phyloP scores from a whole-genome alignment of 2,888 invertebrate species.

The Phania funesta region DNA sequence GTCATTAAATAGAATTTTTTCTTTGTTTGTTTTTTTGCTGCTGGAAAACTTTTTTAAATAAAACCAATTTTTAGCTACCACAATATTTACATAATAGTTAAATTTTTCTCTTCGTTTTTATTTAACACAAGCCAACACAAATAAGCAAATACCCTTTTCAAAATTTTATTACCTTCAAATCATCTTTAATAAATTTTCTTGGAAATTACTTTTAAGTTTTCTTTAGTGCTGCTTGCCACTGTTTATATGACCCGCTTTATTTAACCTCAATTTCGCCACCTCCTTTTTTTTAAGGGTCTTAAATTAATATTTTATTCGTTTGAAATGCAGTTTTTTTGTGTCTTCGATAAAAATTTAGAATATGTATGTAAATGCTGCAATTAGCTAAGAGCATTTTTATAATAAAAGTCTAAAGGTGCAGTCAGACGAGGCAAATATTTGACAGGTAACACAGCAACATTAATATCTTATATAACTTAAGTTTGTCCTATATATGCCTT shows the following conservation, averaged over 20 bases:
- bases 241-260: conserved; percentile 46
- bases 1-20: not conserved
- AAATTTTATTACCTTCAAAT: not conserved
- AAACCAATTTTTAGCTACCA: conserved; percentile 5
- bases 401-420: too few species aligned
- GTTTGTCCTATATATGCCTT: too few species aligned
- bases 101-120: not conserved
- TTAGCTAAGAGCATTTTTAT: too few species aligned
- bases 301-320: conserved; percentile 18
- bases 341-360: too few species aligned
- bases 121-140: not conserved
- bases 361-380: too few species aligned
- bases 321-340: conserved; percentile 1
- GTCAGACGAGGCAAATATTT: too few species aligned
- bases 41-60: not conserved
- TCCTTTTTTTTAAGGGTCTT: not conserved
- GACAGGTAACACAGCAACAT: too few species aligned
- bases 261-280: conserved; percentile 41
- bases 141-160: not conserved
- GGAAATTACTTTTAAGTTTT: not conserved
- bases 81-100: not conserved
- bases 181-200: conserved; percentile 16
- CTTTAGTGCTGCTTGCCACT: not conserved
- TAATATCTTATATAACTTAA: too few species aligned
- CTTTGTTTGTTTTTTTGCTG: not conserved